These are phyloP conservation scores for Napeogenes sylphis DNA, from an alignment of 2,888 invertebrate species.

Conservation along the genomic window DNA sequence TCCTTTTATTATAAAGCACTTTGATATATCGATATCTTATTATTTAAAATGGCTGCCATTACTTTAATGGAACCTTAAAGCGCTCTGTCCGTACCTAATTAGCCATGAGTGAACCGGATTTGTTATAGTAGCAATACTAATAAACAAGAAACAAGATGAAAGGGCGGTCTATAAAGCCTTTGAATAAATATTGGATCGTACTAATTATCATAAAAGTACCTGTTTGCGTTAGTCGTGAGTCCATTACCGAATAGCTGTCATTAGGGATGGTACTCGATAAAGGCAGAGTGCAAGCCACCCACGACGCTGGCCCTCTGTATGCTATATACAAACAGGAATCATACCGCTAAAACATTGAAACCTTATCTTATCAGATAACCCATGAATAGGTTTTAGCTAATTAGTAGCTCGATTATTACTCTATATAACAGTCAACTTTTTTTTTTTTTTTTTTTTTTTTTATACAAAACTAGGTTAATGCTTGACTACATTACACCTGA, in stretches of 20 bases:
- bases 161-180: slow-evolving; percentile 58
- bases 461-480: too few species aligned
- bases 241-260: slow-evolving; percentile 72
- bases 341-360: slow-evolving; percentile 51
- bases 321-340: slow-evolving; percentile 51
- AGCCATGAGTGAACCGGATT: slow-evolving; percentile 50
- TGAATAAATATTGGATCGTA: slow-evolving; percentile 68
- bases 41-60: slow-evolving; percentile 23
- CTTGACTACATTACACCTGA: too few species aligned
- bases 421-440: slow-evolving; percentile 27
- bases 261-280: slow-evolving; percentile 56
- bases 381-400: slow-evolving; percentile 57
- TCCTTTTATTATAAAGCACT: slow-evolving; percentile 1
- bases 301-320: slow-evolving; percentile 46
- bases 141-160: slow-evolving; percentile 64
- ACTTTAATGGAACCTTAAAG: slow-evolving; percentile 40
- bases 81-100: slow-evolving; percentile 50
- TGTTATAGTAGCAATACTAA: slow-evolving; percentile 58
- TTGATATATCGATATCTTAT: slow-evolving; percentile 13
- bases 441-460: too few species aligned
- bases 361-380: slow-evolving; percentile 50
- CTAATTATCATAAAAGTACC: slow-evolving; percentile 74
- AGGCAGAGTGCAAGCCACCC: slow-evolving; percentile 59
- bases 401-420: slow-evolving; percentile 48
- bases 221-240: slow-evolving; percentile 55